Conservation (phyloP, 1,140 invertebrate genomes). For the Spodoptera litura region DNA sequence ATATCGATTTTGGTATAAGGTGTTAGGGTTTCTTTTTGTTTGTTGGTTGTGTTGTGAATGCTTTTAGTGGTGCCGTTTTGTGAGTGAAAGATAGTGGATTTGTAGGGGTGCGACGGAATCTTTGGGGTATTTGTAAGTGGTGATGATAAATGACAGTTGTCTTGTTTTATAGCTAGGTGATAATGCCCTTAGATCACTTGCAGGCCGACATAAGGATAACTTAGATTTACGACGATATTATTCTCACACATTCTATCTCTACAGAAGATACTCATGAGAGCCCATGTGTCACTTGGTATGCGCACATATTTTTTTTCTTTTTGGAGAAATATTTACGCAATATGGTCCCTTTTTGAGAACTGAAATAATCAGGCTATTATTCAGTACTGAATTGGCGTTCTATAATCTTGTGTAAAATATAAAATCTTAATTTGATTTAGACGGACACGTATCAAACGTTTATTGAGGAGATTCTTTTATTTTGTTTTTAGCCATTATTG, state of each 20-base stretch:
- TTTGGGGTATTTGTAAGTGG: slow-evolving; percentile 20
- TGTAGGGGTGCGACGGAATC: slow-evolving; percentile 21
- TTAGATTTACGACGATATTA: not conserved
- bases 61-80: slow-evolving; percentile 8
- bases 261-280: not conserved
- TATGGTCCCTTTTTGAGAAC: no score
- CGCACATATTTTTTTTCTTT: no score
- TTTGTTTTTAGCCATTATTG: no score
- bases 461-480: no score
- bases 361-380: no score
- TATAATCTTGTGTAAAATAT: no score
- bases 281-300: no score
- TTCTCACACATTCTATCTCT: not conserved
- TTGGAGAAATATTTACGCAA: no score
- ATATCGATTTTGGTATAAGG: not conserved
- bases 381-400: no score
- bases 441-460: no score
- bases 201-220: not conserved
- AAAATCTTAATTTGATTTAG: no score
- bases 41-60: not conserved
- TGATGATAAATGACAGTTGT: slow-evolving; percentile 25
- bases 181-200: not conserved
- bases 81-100: slow-evolving; percentile 11
- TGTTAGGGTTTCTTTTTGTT: not conserved
- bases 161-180: slow-evolving; percentile 19